Conservation (phyloP, 1,140 invertebrate species). For the Diploscapter pachys region DNA sequence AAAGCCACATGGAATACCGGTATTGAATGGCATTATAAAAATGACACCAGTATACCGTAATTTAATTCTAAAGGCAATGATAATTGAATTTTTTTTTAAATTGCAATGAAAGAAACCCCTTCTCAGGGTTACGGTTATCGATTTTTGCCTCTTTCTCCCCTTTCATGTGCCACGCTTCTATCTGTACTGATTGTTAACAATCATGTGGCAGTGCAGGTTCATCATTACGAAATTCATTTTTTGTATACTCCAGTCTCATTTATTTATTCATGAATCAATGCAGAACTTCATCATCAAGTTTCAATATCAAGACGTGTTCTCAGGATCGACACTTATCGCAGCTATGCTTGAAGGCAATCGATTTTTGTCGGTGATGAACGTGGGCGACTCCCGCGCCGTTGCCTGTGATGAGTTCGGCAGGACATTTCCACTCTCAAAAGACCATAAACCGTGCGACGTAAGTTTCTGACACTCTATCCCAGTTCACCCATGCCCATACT, state of each 20-base stretch:
- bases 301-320: conserved; percentile 35
- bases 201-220: conserved; percentile 6
- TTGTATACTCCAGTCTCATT: conserved; percentile 19
- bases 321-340: conserved; percentile 83
- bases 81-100: too few relatives aligned
- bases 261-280: conserved; percentile 16
- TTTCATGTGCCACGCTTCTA: too few relatives aligned
- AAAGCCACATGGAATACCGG: conserved; percentile 28
- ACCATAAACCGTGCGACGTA: conserved; percentile 92
- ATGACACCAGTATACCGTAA: too few relatives aligned
- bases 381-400: conserved; percentile 89
- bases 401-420: conserved; percentile 85
- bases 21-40: not conserved
- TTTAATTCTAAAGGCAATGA: too few relatives aligned
- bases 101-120: too few relatives aligned
- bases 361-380: conserved; percentile 84
- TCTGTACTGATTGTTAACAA: not conserved
- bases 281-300: conserved; percentile 25
- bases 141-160: too few relatives aligned
- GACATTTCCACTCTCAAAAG: conserved; percentile 85
- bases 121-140: too few relatives aligned
- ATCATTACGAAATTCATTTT: conserved; percentile 24
- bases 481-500: not conserved
- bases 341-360: conserved; percentile 75
- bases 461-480: conserved; percentile 21